Evolutionary conservation across 2,888 invertebrate genomes (phyloP).

Genomic region (Teleiodes luculella): DNA sequence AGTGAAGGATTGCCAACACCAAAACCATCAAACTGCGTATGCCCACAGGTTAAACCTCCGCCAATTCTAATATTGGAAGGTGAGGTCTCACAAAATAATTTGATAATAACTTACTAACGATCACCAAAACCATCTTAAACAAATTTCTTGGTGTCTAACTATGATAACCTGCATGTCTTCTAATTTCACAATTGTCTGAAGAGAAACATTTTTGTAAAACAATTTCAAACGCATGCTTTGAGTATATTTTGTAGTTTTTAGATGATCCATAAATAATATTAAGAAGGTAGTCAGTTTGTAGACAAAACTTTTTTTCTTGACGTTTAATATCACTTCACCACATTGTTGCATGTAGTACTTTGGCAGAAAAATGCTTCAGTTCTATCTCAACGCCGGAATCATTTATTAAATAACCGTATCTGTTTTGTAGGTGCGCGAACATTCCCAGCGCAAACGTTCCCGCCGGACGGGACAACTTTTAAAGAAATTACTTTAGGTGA

Average conservation of each 20-base stretch:
- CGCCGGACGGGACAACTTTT: slow-evolving; percentile 95
- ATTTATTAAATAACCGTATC: not conserved
- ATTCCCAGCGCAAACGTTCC: slow-evolving; percentile 93
- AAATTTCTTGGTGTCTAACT: slow-evolving; percentile 42
- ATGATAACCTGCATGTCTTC: slow-evolving; percentile 55
- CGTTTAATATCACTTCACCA: slow-evolving; percentile 38
- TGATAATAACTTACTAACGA: slow-evolving; percentile 66
- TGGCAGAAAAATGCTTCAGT: slow-evolving; percentile 17
- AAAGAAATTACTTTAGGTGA: slow-evolving; percentile 93
- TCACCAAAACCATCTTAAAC: slow-evolving; percentile 51
- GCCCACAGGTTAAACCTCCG: slow-evolving; percentile 74
- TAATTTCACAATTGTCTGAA: slow-evolving; percentile 18
- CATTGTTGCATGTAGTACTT: slow-evolving; percentile 50
- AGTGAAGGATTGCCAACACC: slow-evolving; percentile 19
- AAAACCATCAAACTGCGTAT: slow-evolving; percentile 44
- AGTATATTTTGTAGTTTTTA: slow-evolving; percentile 28
- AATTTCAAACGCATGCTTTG: slow-evolving; percentile 40
- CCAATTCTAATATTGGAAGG: slow-evolving; percentile 92
- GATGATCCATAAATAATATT: not conserved
- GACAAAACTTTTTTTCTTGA: not conserved
- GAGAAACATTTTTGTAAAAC: slow-evolving; percentile 28
- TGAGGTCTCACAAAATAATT: slow-evolving; percentile 75
- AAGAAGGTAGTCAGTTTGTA: slow-evolving; percentile 5
- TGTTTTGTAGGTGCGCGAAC: slow-evolving; percentile 86
- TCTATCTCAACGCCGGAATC: not conserved